Base-by-base conservation (phyloP, 2,888 invertebrate species). In the Tenthredo scrophulariae region DNA sequence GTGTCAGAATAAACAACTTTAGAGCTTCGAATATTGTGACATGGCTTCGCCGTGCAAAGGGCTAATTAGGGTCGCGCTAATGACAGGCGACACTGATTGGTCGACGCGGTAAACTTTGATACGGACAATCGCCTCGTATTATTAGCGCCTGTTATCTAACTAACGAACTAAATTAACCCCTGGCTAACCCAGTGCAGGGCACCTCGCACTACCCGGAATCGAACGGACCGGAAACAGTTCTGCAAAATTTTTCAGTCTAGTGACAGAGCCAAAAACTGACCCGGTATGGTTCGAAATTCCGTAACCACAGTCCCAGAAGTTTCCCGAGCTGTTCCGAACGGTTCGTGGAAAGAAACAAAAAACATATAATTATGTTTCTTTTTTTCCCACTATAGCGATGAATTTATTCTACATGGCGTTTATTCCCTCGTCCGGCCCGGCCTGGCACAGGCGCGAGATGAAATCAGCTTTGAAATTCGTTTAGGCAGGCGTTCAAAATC, bases 401-500 rank as follows among this genome's bases (percentile, higher is more conserved):
- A 22, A 74, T 74, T 74, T 43, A 18, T 43, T 37, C 3, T 37
- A 40, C 40, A 22, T 29, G 37, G 70, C 22, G 62, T 22, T 62
- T 62, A 22, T 46, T 46, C 46, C 13, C 46, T 46, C 46, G 46
- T 46, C 15, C 13, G 13, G 15, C 3, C 15, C 13, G 13, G 15
- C 3, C 3, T 4, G 46, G 46, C 15, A 3, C 46, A 54, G n/a
- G n/a, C 40, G 22, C 22, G 58, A 80, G 83, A 70, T 83, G 88
- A 90, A 92, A 92, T 92, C 90, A 88, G 90, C 91, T 92, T 91
- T 90, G 88, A 90, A 90, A 92, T 92, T 91, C 92, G 91, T 89
- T 92, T 92, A 92, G 90, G 89, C 89, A 89, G 84, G 90, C 90
- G 91, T 91, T 91, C 90, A 91, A 91, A 92, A 92, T 92, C 91